Evolutionary conservation across 1,140 invertebrate species (phyloP), one percentile per base, ranked within the genome.

Genomic region (Condylostylus longicornis): DNA sequence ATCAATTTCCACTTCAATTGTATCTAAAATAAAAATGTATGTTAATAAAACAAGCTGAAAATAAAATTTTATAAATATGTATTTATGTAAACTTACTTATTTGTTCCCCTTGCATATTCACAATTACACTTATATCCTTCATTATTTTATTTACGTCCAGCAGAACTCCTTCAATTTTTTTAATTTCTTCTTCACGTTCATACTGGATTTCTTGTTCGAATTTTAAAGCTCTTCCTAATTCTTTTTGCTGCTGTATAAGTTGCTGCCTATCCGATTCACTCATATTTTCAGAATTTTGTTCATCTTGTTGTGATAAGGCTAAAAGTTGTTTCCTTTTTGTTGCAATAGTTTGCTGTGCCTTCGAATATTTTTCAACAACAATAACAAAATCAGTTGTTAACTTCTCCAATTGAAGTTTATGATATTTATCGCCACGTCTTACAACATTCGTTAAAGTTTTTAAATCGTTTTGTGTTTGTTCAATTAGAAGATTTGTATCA

Each of bases 71-170:
- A 21, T 43, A 30, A 40, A 30, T 21, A 14, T 31, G 18, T 13
- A n/a, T n/a, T 22, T 25, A 19, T 35, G 14, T 18, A 20, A 22
- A 54, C 71, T 71, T 70, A 93, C 88, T 85, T 47, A 94, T 72
- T 37, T 71, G 66, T 44, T 84, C 76, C 22, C 75, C 79, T 64
- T 96, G 90, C 46, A 80, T 72, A 51, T 80, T 66, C 2, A 91
- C 82, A 50, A 91, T 59, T 28, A 70, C 71, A 4, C 75, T 78
- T n/a, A 96, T 63, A 47, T 89, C 79, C 41, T 79, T 75, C 77
- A 94, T 94, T 35, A 95, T 90, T 58, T 86, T 75, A 61, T 90
- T 90, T 1, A 93, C 79, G 62, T 93, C 87, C 36, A 86, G 62
- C 37, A 95, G 81, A 58, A 93, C 82, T 4, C 73, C 72, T 64